phyloP scores from a whole-genome alignment of 1,140 invertebrate genomes.

The Tetraneura akinire region DNA sequence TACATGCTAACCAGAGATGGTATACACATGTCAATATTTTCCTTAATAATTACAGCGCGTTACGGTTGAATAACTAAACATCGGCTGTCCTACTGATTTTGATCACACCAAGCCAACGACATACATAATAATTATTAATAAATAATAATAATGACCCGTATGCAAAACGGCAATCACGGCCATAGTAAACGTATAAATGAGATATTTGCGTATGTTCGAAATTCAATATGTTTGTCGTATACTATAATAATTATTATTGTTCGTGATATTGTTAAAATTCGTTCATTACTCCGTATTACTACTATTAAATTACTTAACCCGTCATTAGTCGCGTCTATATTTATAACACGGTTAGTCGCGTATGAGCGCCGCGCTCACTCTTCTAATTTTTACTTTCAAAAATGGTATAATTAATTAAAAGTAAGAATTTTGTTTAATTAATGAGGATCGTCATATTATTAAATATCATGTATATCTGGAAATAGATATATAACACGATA shows the following conservation, averaged over 20 bases:
- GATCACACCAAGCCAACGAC: neutral
- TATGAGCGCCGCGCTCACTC: too few relatives aligned
- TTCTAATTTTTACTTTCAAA: too few relatives aligned
- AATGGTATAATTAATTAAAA: too few relatives aligned
- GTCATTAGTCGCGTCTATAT: too few relatives aligned
- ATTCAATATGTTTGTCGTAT: too few relatives aligned
- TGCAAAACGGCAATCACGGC: neutral
- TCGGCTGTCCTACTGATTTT: neutral
- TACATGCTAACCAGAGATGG: neutral
- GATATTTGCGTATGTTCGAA: neutral
- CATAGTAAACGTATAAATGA: neutral
- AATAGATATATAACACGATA: too few relatives aligned
- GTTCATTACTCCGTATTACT: too few relatives aligned
- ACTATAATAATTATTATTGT: neutral
- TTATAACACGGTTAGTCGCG: too few relatives aligned
- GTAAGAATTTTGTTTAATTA: too few relatives aligned
- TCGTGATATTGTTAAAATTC: neutral
- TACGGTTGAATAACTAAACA: slow-evolving; percentile 16
- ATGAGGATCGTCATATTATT: neutral
- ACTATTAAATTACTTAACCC: neutral
- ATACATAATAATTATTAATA: slow-evolving; percentile 9
- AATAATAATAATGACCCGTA: too few relatives aligned
- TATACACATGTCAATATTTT: slow-evolving; percentile 1
- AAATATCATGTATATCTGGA: neutral
- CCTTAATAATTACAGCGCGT: neutral